Base-by-base conservation (phyloP, 2,888 invertebrate species). In the Agonopterix alstromeriana region DNA sequence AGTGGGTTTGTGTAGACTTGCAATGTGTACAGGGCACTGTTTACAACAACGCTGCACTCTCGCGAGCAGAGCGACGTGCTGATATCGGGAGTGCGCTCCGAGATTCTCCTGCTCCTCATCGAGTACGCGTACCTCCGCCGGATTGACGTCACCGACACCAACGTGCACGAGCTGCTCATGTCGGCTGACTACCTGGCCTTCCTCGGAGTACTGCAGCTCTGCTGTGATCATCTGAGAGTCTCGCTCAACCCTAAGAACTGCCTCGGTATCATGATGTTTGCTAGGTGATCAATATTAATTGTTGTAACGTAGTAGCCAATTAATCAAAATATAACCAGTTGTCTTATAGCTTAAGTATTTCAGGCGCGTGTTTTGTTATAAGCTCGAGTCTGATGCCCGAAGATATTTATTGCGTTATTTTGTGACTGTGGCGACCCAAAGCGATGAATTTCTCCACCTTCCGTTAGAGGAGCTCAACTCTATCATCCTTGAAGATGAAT, bases 101-200 rank as follows among this genome's bases (percentile, higher is more conserved):
- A 93, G 57, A 94, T 95, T 70, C 92, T 98, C 90, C 91, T 93
- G 52, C 89, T 93, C 47, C 89, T 97, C 40, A 91, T 98, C 54
- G 93, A 95, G 60, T 97, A 95, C 77, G 95, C 97, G 0, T 98
- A 98, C 78, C 87, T 96, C 42, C 91, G 96, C 47, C 92, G 93
- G 56, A 91, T 95, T 48, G 92, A 93, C 52, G 91, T 98, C 17
- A 93, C 90, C 50, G 91, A 92, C 38, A 91, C 93, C 36, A 97
- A 97, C 70, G 96, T 97, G 0, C 94, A 94, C 65, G 92, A 93
- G 64, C 86, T 98, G 10, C 90, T 97, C 41, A 92, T 94, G 61
- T 94, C 95, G 0, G 96, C 97, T 2, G 97, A 98, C 84, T 97
- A 97, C 73, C 92, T 98, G 48, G 94, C 95, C 63, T 94, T 97